Evolutionary conservation across 2,797 vertebrate genomes (phyloP).

Genomic region (Alca torda): DNA sequence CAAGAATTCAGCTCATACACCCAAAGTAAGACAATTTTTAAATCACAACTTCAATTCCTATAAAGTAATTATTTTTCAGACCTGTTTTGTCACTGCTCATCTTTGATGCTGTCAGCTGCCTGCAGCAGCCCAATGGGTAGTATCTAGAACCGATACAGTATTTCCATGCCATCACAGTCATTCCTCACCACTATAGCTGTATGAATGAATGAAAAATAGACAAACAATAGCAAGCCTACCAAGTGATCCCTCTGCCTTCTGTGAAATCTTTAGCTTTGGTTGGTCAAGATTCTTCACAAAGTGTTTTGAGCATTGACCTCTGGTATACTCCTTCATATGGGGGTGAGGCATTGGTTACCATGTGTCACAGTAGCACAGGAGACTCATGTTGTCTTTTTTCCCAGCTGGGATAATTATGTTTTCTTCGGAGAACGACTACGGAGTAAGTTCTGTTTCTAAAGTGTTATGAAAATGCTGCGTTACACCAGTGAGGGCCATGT

Average conservation of each 20-base stretch:
- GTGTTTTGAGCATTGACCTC: background rate
- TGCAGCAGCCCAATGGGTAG: background rate
- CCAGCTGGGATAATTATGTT: background rate
- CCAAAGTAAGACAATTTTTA: slow-evolving; percentile 22
- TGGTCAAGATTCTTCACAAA: background rate
- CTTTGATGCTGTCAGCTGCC: background rate
- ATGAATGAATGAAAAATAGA: background rate
- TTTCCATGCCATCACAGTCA: background rate
- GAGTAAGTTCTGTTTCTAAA: background rate
- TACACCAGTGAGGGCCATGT: background rate
- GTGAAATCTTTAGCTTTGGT: background rate
- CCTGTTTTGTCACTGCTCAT: background rate
- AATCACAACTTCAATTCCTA: background rate
- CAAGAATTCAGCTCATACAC: background rate
- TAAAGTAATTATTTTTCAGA: slow-evolving; percentile 36
- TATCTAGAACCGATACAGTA: background rate
- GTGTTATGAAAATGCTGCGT: background rate
- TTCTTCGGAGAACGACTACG: background rate
- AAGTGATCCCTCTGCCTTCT: background rate
- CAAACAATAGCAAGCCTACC: background rate
- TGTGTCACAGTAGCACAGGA: background rate
- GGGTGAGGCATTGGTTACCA: background rate
- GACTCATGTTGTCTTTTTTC: background rate
- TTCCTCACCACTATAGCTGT: background rate
- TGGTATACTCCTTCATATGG: background rate